phyloP scores from a whole-genome alignment of 2,888 invertebrate species.

The Tetropium fuscum region DNA sequence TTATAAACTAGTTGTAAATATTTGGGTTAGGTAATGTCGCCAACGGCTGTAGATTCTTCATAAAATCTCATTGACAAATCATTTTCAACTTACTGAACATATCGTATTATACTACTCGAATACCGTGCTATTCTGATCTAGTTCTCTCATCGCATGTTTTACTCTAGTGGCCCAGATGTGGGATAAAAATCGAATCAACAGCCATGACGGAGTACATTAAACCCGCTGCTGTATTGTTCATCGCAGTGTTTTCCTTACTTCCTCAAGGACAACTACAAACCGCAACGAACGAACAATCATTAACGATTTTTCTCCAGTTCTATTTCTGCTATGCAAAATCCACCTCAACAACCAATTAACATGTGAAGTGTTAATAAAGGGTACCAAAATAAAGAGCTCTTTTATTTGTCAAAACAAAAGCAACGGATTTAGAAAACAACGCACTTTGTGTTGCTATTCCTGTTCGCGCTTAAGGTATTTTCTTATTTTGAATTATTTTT shows the following conservation, averaged over 20 bases:
- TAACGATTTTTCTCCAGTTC: conserved; percentile 14
- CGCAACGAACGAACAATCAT: conserved; percentile 26
- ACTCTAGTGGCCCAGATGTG: conserved; percentile 44
- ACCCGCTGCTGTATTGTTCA: conserved; percentile 44
- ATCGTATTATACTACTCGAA: too few relatives aligned
- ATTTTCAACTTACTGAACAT: too few relatives aligned
- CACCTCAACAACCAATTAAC: too few relatives aligned
- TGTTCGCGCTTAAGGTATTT: conserved; percentile 23
- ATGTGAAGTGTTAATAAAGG: too few relatives aligned
- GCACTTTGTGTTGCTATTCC: conserved; percentile 36
- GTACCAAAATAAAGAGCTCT: too few relatives aligned
- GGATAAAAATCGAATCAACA: conserved; percentile 38
- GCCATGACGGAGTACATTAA: conserved; percentile 45
- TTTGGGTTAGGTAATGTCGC: too few relatives aligned
- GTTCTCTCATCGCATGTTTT: conserved; percentile 24
- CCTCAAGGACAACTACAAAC: conserved; percentile 39
- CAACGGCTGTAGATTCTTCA: too few relatives aligned
- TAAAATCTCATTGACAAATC: too few relatives aligned
- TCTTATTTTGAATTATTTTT: conserved; percentile 30
- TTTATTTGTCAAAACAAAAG: conserved; percentile 21
- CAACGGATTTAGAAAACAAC: conserved; percentile 35
- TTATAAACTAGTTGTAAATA: too few relatives aligned
- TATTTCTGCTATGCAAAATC: background rate
- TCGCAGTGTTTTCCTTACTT: conserved; percentile 41
- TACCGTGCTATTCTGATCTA: conserved; percentile 17